Evolutionary conservation across 2,888 invertebrate species (phyloP), one percentile per base, ranked within the genome.

Genomic region (Sinhomidia bicolor): DNA sequence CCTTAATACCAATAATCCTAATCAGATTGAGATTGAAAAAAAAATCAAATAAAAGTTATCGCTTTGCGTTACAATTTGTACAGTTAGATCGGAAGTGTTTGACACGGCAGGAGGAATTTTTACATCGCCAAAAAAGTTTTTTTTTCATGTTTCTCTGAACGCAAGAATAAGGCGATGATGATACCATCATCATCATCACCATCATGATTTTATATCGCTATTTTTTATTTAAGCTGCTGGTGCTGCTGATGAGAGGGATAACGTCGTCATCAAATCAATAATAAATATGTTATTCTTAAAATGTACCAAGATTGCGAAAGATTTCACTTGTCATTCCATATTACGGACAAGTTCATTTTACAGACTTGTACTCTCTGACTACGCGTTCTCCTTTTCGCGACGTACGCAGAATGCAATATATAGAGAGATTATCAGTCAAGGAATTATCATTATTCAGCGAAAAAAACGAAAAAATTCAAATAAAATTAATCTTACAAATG

Each of bases 1-100:
- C 60, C 54, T 23, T 44, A 84, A 60, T 60, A 20, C 82, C 84
- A 84, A 84, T 84, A 74, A 84, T 74, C 74, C 51, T 29, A 84
- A 84, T 84, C 84, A 80, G 60, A 74, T 47, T 23, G 47, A 74
- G 32, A 36, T 74, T 47, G 44, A 47, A 47, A 65, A 47, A 47
- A 65, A 60, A 74, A 76, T 84, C 4, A 84, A 84, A 74, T 74
- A 60, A 71, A 71, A 71, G 17, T 74, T 44, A 44, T 57, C 26
- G 47, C 44, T 74, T 74, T 74, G 41, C 41, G 41, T 44, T 20
- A 20, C 20, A 74, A 7, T 29, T 47, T 74, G 74, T 26, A 47
- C 23, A 44, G 44, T 23, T 20, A 76, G 54, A 82, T 51, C 60
- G 76, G 60, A 62, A 84, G 84, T 62, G 84, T 76, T 83, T 71